A percentile compares a stretch with the other conserved stretches of the same genome.
Conservation (phyloP, 2,113 vertebrate genomes). For the Odocoileus hemionus region DNA sequence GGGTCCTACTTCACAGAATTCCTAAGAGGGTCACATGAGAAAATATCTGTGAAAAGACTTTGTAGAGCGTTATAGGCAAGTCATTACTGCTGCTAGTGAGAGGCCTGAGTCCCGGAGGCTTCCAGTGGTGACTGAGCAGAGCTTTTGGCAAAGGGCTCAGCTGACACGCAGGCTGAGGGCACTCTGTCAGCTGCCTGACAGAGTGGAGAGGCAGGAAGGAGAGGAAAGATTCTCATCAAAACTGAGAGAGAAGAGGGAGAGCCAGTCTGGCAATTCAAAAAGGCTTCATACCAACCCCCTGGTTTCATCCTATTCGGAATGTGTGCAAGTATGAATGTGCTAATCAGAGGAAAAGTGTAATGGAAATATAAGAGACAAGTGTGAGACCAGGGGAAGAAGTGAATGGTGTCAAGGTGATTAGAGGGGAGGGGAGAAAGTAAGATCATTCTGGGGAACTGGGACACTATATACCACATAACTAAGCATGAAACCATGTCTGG, state of each 20-base stretch:
- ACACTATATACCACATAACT: neutral
- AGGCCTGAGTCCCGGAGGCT: neutral
- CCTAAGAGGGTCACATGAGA: neutral
- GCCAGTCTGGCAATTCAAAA: neutral
- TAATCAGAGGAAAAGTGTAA: slow-evolving; percentile 13
- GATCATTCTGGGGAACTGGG: neutral
- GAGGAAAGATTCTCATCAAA: neutral
- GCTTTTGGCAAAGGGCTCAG: neutral
- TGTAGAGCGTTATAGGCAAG: neutral
- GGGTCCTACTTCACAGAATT: neutral
- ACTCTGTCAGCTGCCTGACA: neutral
- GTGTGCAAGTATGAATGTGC: neutral
- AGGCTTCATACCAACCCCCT: neutral
- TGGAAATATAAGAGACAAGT: neutral
- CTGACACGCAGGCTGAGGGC: neutral
- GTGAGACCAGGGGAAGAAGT: neutral
- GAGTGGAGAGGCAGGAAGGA: neutral
- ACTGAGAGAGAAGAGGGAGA: neutral
- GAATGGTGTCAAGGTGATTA: neutral
- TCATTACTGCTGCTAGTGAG: neutral
- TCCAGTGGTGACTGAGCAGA: neutral
- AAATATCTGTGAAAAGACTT: neutral
- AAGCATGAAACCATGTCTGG: neutral
- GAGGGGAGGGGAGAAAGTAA: neutral
- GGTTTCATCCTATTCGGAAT: neutral